Evolutionary conservation across 2,113 vertebrate species (phyloP).

Genomic region (Pangasianodon gigas): DNA sequence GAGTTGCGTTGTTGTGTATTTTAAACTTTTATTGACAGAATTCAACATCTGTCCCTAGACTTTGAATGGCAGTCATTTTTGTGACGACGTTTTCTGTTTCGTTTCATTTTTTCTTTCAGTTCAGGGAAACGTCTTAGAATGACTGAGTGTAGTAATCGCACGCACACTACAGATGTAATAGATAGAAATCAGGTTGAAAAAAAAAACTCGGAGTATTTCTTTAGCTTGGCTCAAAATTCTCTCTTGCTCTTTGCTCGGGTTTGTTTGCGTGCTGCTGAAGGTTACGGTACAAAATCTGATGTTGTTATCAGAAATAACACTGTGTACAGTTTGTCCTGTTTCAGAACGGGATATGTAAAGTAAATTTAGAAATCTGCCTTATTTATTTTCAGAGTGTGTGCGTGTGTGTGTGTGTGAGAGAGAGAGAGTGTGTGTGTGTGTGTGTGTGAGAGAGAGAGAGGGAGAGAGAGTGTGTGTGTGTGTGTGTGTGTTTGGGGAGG

Average conservation of each 20-base stretch:
- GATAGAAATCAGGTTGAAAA: background rate
- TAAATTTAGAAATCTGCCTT: background rate
- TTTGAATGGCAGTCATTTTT: background rate
- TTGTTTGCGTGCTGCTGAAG: slow-evolving; percentile 1
- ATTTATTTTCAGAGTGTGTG: background rate
- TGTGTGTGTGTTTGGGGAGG: background rate
- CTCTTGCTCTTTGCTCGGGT: background rate
- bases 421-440: background rate
- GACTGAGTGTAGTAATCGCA: background rate
- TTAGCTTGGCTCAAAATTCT: background rate
- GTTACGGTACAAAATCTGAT: background rate
- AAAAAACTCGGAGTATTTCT: background rate
- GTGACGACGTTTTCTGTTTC: background rate
- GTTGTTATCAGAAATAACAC: background rate
- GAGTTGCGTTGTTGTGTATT: background rate
- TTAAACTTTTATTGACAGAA: background rate
- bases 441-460: background rate
- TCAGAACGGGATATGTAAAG: background rate
- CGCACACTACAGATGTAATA: background rate
- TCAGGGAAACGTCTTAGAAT: background rate
- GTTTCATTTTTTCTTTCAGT: background rate
- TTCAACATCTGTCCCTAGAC: background rate
- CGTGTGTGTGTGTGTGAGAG: background rate
- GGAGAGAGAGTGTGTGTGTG: background rate
- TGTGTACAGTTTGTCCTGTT: background rate